A percentile compares a stretch with the other conserved stretches of the same genome.
These are phyloP conservation scores for Indri indri DNA, from an alignment of 2,113 vertebrate genomes.

Conservation along the genomic window DNA sequence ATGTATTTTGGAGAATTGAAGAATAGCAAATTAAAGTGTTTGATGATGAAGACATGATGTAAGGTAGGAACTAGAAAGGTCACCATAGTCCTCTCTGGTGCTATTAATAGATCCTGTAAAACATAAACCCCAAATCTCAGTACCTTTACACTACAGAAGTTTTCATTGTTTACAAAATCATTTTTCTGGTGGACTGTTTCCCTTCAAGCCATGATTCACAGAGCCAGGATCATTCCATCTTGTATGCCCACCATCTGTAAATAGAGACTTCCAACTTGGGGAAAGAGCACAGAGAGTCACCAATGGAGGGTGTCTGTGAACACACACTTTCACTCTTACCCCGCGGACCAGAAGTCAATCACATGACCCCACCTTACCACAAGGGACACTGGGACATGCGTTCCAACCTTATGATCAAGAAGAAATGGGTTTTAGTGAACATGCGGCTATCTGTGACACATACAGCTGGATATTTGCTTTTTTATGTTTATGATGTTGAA, in stretches of 20 bases:
- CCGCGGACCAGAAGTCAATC: background rate
- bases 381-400: background rate
- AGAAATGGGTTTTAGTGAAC: background rate
- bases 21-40: background rate
- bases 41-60: background rate
- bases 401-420: background rate
- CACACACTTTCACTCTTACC: background rate
- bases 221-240: background rate
- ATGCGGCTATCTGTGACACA: background rate
- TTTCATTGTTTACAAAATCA: background rate
- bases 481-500: constrained; percentile 3
- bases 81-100: background rate
- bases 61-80: background rate
- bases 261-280: background rate
- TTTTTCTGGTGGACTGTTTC: background rate
- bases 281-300: background rate
- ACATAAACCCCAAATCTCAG: background rate
- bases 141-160: background rate
- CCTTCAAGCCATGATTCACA: background rate
- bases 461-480: background rate
- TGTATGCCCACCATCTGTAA: background rate
- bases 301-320: background rate
- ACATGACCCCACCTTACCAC: background rate
- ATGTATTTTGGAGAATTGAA: background rate
- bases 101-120: background rate